Conservation (phyloP, 2,797 vertebrate genomes). For the Trachurus trachurus region DNA sequence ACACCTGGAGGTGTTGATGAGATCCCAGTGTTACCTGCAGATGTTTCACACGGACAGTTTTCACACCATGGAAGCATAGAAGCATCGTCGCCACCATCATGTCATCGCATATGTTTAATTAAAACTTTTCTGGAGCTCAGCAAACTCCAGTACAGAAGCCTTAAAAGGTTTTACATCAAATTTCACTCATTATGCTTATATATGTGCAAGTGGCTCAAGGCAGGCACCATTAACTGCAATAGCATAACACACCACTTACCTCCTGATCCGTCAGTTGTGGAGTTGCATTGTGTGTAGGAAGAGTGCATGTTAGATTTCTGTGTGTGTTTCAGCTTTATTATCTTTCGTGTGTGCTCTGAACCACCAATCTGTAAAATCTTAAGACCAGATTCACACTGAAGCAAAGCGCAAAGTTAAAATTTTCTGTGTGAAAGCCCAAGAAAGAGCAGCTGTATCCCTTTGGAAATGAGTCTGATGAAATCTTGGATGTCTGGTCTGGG, state of each 20-base stretch:
- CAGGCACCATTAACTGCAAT: neutral
- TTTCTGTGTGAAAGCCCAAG: neutral
- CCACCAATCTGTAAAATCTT: conserved; percentile 1
- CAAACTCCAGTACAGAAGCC: neutral
- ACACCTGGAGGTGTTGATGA: conserved; percentile 23
- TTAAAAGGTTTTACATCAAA: too few species aligned
- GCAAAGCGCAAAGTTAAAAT: conserved; percentile 7
- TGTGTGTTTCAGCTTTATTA: neutral
- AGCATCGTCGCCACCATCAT: neutral
- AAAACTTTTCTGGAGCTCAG: neutral
- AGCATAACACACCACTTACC: too few species aligned
- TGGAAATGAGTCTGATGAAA: conserved; percentile 34
- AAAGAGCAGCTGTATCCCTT: conserved; percentile 9
- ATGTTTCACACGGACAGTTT: neutral
- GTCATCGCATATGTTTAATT: neutral
- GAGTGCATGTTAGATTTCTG: neutral
- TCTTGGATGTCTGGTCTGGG: conserved; percentile 28
- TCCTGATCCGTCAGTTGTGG: neutral
- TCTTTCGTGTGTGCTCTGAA: neutral
- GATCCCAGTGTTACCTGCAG: neutral
- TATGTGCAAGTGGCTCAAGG: neutral
- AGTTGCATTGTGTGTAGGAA: neutral
- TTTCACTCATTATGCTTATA: too few species aligned
- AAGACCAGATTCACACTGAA: conserved; percentile 4
- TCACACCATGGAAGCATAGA: neutral